These are phyloP conservation scores for Urosaurus nigricauda DNA, from an alignment of 2,797 vertebrate species.

Conservation along the genomic window DNA sequence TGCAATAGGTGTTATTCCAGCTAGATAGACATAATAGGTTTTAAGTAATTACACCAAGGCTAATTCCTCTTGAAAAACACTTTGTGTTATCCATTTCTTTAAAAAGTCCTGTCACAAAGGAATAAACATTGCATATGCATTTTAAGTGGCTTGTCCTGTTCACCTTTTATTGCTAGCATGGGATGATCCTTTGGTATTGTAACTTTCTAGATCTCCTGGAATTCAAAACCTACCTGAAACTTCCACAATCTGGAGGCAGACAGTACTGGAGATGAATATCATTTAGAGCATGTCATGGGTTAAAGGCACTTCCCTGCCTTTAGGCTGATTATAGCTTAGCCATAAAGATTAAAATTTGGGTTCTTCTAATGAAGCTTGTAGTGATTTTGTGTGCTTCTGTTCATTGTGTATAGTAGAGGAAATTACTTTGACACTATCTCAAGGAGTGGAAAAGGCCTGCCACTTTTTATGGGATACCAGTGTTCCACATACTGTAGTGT, in stretches of 20 bases:
- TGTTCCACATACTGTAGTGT: not conserved
- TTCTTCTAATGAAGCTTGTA: constrained; percentile 4
- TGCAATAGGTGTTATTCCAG: constrained; percentile 74
- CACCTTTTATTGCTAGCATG: constrained; percentile 52
- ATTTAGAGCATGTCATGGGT: not conserved
- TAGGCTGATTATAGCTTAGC: constrained; percentile 19
- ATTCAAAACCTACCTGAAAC: constrained; percentile 38
- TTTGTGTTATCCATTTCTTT: constrained; percentile 68
- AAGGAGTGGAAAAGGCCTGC: constrained; percentile 11
- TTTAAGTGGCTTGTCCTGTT: constrained; percentile 56
- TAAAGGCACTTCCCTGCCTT: not conserved
- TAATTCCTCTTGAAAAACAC: constrained; percentile 77
- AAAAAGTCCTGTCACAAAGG: constrained; percentile 63
- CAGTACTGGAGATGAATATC: not conserved
- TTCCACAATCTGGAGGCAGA: constrained; percentile 17
- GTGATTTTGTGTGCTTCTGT: not conserved
- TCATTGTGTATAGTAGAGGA: not conserved
- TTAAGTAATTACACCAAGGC: constrained; percentile 77
- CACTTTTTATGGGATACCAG: not conserved
- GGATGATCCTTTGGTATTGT: constrained; percentile 31
- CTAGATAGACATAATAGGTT: constrained; percentile 76
- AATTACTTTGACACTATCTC: constrained; percentile 43
- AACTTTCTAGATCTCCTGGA: constrained; percentile 48
- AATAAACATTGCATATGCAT: constrained; percentile 69
- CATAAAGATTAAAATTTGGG: constrained; percentile 6